Evolutionary conservation across 2,113 vertebrate genomes (phyloP).

Genomic region (Gymnobelideus leadbeateri): DNA sequence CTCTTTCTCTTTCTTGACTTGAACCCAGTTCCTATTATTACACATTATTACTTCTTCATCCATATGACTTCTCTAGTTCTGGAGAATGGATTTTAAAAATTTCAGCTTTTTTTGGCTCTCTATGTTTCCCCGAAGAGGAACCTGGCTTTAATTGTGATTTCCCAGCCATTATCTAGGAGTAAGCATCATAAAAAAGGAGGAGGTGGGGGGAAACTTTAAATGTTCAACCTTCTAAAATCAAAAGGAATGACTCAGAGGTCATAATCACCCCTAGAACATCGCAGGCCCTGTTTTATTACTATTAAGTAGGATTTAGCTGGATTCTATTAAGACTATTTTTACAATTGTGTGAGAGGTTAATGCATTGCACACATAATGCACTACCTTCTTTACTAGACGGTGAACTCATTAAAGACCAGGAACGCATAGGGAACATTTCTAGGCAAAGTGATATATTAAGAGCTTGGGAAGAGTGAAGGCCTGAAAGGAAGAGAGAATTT

Average conservation of each 20-base stretch:
- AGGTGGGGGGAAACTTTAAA: conserved; percentile 67
- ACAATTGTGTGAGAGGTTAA: conserved; percentile 83
- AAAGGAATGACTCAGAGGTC: conserved; percentile 81
- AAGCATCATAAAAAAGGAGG: conserved; percentile 70
- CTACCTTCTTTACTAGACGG: conserved; percentile 79
- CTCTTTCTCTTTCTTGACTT: background rate
- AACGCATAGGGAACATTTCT: conserved; percentile 56
- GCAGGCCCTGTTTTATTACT: conserved; percentile 81
- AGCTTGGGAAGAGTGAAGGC: conserved; percentile 57
- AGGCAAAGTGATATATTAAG: conserved; percentile 63
- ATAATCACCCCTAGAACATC: conserved; percentile 75
- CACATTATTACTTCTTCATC: background rate
- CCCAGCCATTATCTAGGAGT: conserved; percentile 70
- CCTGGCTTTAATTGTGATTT: conserved; percentile 72
- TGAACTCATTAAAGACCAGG: conserved; percentile 79
- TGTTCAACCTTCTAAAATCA: conserved; percentile 78
- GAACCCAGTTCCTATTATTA: background rate
- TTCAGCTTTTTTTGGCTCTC: conserved; percentile 55
- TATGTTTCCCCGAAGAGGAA: conserved; percentile 48
- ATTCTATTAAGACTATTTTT: conserved; percentile 84
- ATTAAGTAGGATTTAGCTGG: conserved; percentile 82
- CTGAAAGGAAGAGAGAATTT: conserved; percentile 39
- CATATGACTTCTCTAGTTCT: background rate
- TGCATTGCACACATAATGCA: conserved; percentile 83
- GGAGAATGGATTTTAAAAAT: conserved; percentile 35